Percentiles rank a stretch among this genome's conserved stretches.
Conservation (phyloP, 1,140 invertebrate species). For the Vanessa tameamea region DNA sequence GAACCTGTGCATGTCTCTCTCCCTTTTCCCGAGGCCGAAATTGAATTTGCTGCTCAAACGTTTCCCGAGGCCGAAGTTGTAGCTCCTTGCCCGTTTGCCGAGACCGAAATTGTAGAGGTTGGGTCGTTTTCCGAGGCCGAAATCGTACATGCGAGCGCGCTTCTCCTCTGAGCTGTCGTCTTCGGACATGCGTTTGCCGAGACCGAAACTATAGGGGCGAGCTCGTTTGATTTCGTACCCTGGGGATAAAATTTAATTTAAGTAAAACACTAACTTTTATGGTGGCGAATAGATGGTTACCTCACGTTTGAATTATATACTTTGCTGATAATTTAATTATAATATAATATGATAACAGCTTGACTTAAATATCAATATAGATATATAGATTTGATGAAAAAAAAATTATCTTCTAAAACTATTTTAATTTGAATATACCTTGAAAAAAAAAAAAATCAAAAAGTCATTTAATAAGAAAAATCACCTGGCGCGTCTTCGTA, state of each 20-base stretch:
- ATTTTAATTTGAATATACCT: too few relatives aligned
- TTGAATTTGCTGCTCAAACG: conserved; percentile 71
- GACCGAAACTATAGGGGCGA: conserved; percentile 75
- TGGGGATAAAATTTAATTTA: conserved; percentile 42
- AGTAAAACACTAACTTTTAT: not conserved
- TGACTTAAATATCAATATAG: too few relatives aligned
- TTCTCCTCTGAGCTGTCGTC: conserved; percentile 64
- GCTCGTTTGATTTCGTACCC: conserved; percentile 72
- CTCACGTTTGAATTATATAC: too few relatives aligned
- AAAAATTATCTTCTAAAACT: too few relatives aligned
- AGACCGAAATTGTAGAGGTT: conserved; percentile 70
- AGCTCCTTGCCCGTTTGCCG: conserved; percentile 66
- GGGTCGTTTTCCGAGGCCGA: conserved; percentile 71
- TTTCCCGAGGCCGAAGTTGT: conserved; percentile 74
- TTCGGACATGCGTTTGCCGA: conserved; percentile 69
- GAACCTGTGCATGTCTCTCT: conserved; percentile 70
- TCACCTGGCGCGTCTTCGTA: conserved; percentile 64
- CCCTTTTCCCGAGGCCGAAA: conserved; percentile 69
- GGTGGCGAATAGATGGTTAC: too few relatives aligned
- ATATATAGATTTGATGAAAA: not conserved
- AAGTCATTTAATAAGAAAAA: not conserved
- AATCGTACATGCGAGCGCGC: conserved; percentile 72
- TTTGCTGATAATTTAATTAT: too few relatives aligned
- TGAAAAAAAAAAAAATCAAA: not conserved
- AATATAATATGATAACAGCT: too few relatives aligned